Evolutionary conservation across 2,113 vertebrate species (phyloP).

Genomic region (Callipepla squamata): DNA sequence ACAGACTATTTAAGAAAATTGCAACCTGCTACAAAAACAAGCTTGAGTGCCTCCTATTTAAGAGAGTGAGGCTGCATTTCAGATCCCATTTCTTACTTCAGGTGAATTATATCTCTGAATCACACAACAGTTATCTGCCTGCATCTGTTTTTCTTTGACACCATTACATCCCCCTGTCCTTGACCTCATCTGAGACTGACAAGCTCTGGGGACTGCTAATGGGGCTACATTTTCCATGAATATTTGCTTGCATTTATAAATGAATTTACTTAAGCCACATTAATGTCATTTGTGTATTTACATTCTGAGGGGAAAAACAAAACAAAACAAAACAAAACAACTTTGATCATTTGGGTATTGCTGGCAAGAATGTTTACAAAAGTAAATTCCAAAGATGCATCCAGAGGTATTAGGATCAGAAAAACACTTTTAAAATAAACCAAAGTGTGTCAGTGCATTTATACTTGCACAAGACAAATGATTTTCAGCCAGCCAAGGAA

Average conservation of each 20-base stretch:
- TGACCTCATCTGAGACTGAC: constrained; percentile 33
- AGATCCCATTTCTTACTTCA: constrained; percentile 54
- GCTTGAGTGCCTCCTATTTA: constrained; percentile 62
- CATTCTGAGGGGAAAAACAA: neutral
- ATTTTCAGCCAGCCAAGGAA: neutral
- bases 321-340: neutral
- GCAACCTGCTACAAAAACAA: constrained; percentile 71
- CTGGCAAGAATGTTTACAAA: constrained; percentile 28
- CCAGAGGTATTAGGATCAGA: constrained; percentile 30
- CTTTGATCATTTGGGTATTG: neutral
- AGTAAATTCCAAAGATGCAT: constrained; percentile 50
- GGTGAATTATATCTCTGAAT: constrained; percentile 66
- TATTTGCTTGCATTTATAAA: constrained; percentile 54
- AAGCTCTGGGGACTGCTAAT: constrained; percentile 6
- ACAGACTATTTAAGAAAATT: constrained; percentile 74
- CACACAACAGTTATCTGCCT: constrained; percentile 35
- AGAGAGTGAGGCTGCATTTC: constrained; percentile 51
- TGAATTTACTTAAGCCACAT: constrained; percentile 20
- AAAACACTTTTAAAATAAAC: constrained; percentile 29
- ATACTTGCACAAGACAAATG: constrained; percentile 15
- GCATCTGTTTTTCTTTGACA: constrained; percentile 50
- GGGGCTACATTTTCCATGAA: constrained; percentile 22
- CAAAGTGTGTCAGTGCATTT: constrained; percentile 2
- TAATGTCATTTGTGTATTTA: constrained; percentile 35
- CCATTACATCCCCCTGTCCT: constrained; percentile 39